These are phyloP conservation scores for Caenorhabditis sp. DNA, from an alignment of 2,888 invertebrate genomes.

Conservation along the genomic window DNA sequence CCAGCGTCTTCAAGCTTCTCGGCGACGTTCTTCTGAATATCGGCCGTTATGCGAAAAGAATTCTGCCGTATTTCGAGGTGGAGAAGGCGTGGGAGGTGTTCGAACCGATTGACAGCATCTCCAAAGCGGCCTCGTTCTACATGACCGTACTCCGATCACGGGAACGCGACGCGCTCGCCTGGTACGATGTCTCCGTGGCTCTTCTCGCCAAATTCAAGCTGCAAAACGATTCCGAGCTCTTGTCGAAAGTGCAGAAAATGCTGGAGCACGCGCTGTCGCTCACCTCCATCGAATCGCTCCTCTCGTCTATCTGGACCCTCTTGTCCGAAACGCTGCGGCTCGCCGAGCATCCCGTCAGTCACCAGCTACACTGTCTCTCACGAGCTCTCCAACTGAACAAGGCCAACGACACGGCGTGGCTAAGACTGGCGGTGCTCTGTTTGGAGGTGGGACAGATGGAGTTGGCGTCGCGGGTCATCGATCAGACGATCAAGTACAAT, in stretches of 20 bases:
- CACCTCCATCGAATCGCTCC: constrained; percentile 23
- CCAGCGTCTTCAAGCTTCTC: constrained; percentile 26
- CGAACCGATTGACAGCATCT: constrained; percentile 3
- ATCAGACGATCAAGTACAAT: constrained; percentile 60
- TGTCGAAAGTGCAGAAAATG: constrained; percentile 21
- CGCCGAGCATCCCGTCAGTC: not conserved
- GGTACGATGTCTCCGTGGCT: constrained; percentile 54
- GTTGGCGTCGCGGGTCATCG: constrained; percentile 40
- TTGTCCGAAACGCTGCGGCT: constrained; percentile 52
- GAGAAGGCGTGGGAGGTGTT: constrained; percentile 46
- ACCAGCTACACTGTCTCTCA: constrained; percentile 57
- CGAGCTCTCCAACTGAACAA: constrained; percentile 60
- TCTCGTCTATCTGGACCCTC: constrained; percentile 57
- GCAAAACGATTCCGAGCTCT: constrained; percentile 24
- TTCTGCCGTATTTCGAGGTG: constrained; percentile 25
- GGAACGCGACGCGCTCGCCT: constrained; percentile 35
- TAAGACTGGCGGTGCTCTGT: constrained; percentile 53
- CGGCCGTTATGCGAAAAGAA: constrained; percentile 11
- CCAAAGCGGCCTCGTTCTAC: constrained; percentile 48
- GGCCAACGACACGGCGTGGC: constrained; percentile 60
- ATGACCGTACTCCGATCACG: constrained; percentile 35
- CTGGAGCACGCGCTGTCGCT: constrained; percentile 48
- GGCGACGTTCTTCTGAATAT: constrained; percentile 16
- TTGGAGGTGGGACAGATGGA: constrained; percentile 35
- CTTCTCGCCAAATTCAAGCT: constrained; percentile 40